Base-by-base conservation (phyloP, 1,140 invertebrate species). In the Drosophila nigrodunni region DNA sequence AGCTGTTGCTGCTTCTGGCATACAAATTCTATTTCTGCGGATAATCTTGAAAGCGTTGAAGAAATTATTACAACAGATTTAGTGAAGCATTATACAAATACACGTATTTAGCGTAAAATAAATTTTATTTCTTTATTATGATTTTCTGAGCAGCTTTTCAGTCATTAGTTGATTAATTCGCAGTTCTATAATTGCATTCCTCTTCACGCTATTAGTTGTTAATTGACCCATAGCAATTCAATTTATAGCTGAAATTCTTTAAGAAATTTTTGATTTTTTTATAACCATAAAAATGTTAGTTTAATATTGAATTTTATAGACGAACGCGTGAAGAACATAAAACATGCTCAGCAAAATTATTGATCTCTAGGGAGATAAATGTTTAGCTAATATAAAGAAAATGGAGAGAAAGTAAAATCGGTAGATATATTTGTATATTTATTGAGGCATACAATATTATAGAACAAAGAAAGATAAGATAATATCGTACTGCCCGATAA, bases 121-220 rank as follows among this genome's bases (percentile, higher is more conserved):
- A n/a, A 3, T 15, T 5, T 54, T 25, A 8, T 8, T 25, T 11
- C 39, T 55, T 55, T 35, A 55, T 18, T 9, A 34, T 55, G 34
- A 5, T 39, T 55, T 44, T 13, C 30, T 58, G 55, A 44, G 39
- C 55, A 13, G 18, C 15, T 25, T 58, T 21, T 58, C 55, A 8
- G 10, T 58, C 55, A 58, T 44, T 58, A 44, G 18, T 62, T 30
- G 44, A 25, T 74, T 62, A 62, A 15, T 55, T 43, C 34, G 8
- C 52, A 55, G 34, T 55, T 55, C 35, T 37, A 55, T 39, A 55
- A 21, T 39, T 37, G 30, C 44, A 67, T 73, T 21, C 37, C 25
- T 9, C 10, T 13, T 39, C 43, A 21, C 41, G 25, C 37, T 52
- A 49, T n/a, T 46, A 39, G 10, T 30, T 62, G 44, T 65, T 13